These are phyloP conservation scores for Heliconius nattereri DNA, from an alignment of 1,140 invertebrate genomes.

Conservation along the genomic window DNA sequence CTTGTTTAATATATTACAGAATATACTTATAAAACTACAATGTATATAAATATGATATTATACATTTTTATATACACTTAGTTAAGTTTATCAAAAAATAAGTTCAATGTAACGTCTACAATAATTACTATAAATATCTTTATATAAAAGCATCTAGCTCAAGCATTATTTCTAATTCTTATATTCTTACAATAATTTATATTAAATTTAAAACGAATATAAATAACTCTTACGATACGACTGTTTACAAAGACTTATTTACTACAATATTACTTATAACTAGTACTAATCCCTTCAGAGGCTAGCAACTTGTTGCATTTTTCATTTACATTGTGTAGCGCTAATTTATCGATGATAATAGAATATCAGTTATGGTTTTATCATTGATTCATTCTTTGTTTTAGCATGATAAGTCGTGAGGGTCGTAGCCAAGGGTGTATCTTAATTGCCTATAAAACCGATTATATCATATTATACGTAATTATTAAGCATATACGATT, in stretches of 20 bases:
- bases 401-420: slow-evolving; percentile 3
- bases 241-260: neutral
- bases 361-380: slow-evolving; percentile 6
- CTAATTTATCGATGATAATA: neutral
- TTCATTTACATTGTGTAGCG: neutral
- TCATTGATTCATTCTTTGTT: slow-evolving; percentile 15
- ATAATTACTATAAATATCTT: neutral
- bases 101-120: neutral
- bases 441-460: neutral
- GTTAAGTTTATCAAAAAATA: neutral
- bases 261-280: neutral
- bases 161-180: neutral
- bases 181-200: neutral
- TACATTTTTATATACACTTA: too few relatives aligned
- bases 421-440: slow-evolving; percentile 2
- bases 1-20: too few relatives aligned
- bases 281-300: neutral
- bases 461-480: neutral
- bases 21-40: too few relatives aligned
- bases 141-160: neutral
- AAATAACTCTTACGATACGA: neutral
- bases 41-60: too few relatives aligned
- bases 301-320: slow-evolving; percentile 1
- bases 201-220: neutral
- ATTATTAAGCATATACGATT: neutral